Evolutionary conservation across 2,113 vertebrate species (phyloP).

Genomic region (Mustela nigripes): DNA sequence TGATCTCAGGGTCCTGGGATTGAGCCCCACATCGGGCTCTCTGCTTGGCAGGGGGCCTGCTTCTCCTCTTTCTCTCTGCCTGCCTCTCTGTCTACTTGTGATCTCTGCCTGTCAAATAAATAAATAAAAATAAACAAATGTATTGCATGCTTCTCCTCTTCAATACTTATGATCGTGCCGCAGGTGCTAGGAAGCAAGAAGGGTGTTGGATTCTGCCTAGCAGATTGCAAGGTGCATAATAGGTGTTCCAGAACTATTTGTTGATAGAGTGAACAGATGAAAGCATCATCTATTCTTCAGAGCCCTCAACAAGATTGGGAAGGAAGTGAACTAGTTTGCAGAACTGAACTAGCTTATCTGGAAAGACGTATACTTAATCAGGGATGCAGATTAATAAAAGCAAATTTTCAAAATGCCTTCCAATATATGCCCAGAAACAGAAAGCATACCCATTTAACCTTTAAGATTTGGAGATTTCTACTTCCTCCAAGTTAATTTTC

Average conservation of each 20-base stretch:
- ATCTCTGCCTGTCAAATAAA: no score
- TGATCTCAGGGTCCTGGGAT: no score
- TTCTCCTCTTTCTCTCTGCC: no score
- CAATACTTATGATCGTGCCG: background rate
- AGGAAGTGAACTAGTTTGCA: background rate
- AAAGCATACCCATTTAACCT: background rate
- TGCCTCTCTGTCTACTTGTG: no score
- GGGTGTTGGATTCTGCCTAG: background rate
- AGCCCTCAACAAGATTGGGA: background rate
- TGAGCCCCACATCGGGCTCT: no score
- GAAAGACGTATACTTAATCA: background rate
- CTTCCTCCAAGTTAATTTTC: constrained; percentile 47
- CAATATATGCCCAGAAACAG: constrained; percentile 17
- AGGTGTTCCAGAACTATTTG: background rate
- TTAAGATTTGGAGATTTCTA: background rate
- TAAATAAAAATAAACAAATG: background rate
- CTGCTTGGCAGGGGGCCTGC: no score
- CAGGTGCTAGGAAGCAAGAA: background rate
- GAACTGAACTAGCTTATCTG: background rate
- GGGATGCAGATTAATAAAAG: constrained; percentile 23
- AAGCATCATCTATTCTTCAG: background rate
- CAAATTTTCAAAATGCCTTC: constrained; percentile 45
- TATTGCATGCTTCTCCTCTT: background rate
- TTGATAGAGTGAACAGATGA: background rate
- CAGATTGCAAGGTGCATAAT: background rate